These are phyloP conservation scores for Whitmania pigra DNA, from an alignment of 1,140 invertebrate species.

Conservation along the genomic window DNA sequence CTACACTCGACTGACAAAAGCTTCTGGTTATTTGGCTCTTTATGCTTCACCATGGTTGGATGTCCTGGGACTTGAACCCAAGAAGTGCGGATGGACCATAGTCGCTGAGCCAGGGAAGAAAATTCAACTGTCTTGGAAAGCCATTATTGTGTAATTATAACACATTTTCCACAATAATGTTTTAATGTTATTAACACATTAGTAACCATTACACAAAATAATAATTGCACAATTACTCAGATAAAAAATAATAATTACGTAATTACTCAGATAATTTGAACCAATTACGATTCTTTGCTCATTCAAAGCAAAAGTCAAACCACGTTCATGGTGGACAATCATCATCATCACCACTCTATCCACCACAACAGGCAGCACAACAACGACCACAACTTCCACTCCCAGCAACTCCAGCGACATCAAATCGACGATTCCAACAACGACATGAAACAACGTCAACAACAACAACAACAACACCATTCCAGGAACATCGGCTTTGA, in stretches of 20 bases:
- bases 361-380: constrained; percentile 1
- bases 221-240: too few species aligned
- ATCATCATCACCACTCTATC: not conserved
- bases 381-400: not conserved
- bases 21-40: constrained; percentile 12
- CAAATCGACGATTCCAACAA: not conserved
- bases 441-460: not conserved
- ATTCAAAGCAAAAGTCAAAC: constrained; percentile 2
- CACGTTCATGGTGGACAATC: not conserved
- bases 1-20: not conserved
- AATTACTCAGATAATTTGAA: too few species aligned
- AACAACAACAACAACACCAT: too few species aligned
- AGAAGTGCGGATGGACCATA: constrained; percentile 13
- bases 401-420: constrained; percentile 6
- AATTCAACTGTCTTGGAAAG: not conserved
- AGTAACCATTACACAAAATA: too few species aligned
- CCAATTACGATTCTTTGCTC: not conserved
- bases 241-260: too few species aligned
- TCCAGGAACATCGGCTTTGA: not conserved
- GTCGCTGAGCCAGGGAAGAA: constrained; percentile 8
- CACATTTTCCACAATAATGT: too few species aligned
- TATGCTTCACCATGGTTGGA: not conserved
- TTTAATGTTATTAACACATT: too few species aligned
- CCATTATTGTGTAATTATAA: constrained; percentile 9
- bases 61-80: too few species aligned